A percentile compares a stretch with the other conserved stretches of the same genome.
These are phyloP conservation scores for Anoplophora glabripennis DNA, from an alignment of 1,140 invertebrate genomes.

Conservation along the genomic window DNA sequence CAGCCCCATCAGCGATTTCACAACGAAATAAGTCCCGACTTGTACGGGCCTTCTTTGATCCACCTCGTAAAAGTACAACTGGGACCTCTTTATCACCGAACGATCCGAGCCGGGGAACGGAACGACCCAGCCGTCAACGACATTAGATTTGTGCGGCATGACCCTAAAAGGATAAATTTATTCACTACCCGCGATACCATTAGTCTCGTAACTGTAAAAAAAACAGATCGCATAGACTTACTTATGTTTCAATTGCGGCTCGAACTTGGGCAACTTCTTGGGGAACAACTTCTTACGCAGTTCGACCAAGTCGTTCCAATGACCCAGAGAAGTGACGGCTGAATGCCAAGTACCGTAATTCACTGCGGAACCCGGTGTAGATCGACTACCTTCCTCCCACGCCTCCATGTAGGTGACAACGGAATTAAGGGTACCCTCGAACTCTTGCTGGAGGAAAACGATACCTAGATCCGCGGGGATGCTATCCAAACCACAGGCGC, in stretches of 20 bases:
- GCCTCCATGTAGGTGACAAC: constrained; percentile 68
- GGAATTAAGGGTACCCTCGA: constrained; percentile 70
- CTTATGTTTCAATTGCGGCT: constrained; percentile 56
- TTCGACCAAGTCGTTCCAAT: constrained; percentile 58
- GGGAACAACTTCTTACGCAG: constrained; percentile 67
- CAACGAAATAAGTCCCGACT: constrained; percentile 61
- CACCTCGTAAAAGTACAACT: constrained; percentile 67
- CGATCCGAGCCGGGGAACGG: constrained; percentile 79
- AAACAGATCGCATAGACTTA: neutral
- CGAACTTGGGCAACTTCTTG: constrained; percentile 59
- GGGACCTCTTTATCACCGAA: constrained; percentile 73
- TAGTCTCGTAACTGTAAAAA: too few relatives aligned
- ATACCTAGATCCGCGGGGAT: constrained; percentile 85
- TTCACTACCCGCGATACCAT: too few relatives aligned
- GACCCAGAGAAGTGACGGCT: constrained; percentile 67
- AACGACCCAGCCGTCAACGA: constrained; percentile 67
- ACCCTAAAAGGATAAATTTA: constrained; percentile 52
- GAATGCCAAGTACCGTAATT: constrained; percentile 84
- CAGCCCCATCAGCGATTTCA: constrained; percentile 51
- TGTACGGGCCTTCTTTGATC: constrained; percentile 71
- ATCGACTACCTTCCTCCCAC: constrained; percentile 36
- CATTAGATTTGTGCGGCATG: constrained; percentile 60
- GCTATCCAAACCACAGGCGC: constrained; percentile 86
- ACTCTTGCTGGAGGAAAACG: constrained; percentile 69
- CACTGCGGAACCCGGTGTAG: constrained; percentile 44